Evolutionary conservation across 2,113 vertebrate species (phyloP).

Genomic region (Lepisosteus oculatus): DNA sequence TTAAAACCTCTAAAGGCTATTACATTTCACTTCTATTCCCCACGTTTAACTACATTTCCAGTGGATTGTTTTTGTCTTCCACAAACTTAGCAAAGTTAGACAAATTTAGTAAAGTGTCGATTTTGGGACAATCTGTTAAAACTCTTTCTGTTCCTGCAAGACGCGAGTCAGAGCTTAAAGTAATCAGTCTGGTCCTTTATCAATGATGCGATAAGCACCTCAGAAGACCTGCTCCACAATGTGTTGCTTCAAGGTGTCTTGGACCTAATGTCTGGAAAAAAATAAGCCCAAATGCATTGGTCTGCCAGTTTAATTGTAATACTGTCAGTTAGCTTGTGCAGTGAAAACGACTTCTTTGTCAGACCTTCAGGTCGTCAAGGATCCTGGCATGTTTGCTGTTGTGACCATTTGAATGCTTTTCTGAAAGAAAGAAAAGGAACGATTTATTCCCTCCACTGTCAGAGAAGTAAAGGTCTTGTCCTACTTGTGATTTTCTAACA

Average conservation of each 20-base stretch:
- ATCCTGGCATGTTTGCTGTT: neutral
- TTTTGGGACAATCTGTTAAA: no score
- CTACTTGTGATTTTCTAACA: neutral
- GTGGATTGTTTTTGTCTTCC: no score
- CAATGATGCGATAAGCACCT: neutral
- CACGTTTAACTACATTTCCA: no score
- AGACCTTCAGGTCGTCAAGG: neutral
- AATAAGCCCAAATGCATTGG: neutral
- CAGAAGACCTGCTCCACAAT: neutral
- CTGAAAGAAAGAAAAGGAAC: constrained; percentile 1
- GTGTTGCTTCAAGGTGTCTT: neutral
- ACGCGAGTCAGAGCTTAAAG: no score
- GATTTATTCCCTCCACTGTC: neutral
- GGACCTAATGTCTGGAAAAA: neutral
- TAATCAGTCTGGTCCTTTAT: neutral
- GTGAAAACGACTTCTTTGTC: neutral
- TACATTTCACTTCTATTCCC: no score
- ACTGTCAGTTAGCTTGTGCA: neutral
- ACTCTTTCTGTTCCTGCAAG: no score
- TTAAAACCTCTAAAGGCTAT: no score
- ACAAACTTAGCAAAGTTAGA: no score
- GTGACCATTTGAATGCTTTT: neutral
- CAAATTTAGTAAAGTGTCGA: no score
- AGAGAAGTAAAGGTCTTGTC: neutral
- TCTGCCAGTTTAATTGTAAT: neutral